Evolutionary conservation across 92 coral and sea anemone species (phyloP).

Genomic region (Epizoanthus stellaris): DNA sequence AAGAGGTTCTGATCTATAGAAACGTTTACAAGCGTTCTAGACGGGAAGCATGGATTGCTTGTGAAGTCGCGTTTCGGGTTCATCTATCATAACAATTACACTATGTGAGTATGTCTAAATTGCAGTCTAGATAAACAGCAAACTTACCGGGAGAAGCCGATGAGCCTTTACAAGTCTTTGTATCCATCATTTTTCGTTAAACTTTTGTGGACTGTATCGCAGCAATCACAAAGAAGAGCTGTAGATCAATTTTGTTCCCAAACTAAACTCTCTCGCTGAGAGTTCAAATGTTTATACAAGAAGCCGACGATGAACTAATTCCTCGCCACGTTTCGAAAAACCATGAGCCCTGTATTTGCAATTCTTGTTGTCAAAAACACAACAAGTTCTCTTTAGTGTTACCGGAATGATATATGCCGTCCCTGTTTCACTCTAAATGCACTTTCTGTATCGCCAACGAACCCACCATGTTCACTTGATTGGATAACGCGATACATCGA

Average conservation of each 20-base stretch:
- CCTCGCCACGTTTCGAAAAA: not conserved
- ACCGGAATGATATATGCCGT: not conserved
- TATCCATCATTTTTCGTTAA: conserved; percentile 25
- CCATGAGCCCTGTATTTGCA: not conserved
- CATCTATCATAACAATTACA: conserved; percentile 25
- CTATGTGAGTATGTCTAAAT: not conserved
- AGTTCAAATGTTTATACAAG: not conserved
- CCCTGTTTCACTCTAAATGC: not conserved
- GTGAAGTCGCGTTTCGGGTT: conserved; percentile 4
- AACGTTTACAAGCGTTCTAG: not conserved
- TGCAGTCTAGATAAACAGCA: conserved; percentile 14
- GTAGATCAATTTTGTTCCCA: not conserved
- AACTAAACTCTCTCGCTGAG: conserved; percentile 9
- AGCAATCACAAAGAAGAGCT: too few relatives aligned
- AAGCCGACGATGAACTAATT: not conserved
- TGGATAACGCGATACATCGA: not conserved
- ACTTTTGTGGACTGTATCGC: not conserved
- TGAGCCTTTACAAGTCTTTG: conserved; percentile 25
- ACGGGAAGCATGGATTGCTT: not conserved
- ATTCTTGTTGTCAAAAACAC: not conserved
- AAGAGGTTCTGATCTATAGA: too few relatives aligned
- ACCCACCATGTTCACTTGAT: conserved; percentile 4
- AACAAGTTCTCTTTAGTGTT: not conserved
- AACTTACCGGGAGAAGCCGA: conserved; percentile 37
- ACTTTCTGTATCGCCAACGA: conserved; percentile 4